Evolutionary conservation across 2,888 invertebrate species (phyloP).

Genomic region (Homarus gammarus): DNA sequence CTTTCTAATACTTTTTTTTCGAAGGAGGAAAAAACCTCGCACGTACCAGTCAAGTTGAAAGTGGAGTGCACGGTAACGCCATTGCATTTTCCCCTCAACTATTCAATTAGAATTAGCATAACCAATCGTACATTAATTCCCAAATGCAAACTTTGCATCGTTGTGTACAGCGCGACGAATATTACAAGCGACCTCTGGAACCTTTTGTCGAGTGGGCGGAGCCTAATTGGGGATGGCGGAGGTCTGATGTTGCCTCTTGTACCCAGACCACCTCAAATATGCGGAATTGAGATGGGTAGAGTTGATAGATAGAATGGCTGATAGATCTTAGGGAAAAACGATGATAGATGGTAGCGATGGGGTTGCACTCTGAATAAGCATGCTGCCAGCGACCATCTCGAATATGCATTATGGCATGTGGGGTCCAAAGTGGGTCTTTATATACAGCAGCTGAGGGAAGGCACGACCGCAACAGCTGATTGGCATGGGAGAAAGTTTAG

Average conservation of each 20-base stretch:
- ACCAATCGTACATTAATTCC: too few relatives aligned
- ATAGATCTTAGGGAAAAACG: conserved; percentile 32
- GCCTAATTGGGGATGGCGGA: conserved; percentile 53
- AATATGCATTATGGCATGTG: not conserved
- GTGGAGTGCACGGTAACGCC: too few relatives aligned
- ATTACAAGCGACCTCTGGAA: not conserved
- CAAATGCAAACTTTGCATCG: too few relatives aligned
- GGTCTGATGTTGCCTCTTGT: conserved; percentile 20
- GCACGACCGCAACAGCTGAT: not conserved
- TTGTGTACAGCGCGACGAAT: too few relatives aligned
- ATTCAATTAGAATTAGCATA: too few relatives aligned
- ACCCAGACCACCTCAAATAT: conserved; percentile 38
- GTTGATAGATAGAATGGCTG: conserved; percentile 42
- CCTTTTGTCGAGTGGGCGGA: conserved; percentile 39
- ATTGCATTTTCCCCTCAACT: too few relatives aligned
- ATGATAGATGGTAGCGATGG: conserved; percentile 19
- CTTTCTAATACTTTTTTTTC: too few relatives aligned
- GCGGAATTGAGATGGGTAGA: conserved; percentile 32
- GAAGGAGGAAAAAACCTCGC: too few relatives aligned
- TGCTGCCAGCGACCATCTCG: not conserved
- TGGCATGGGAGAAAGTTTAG: conserved; percentile 25
- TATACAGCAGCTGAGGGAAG: too few relatives aligned
- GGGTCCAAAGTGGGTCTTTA: too few relatives aligned
- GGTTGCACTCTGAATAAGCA: not conserved
- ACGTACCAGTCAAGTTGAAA: too few relatives aligned